phyloP scores from a whole-genome alignment of 2,113 vertebrate genomes.

The Etia nguti region DNA sequence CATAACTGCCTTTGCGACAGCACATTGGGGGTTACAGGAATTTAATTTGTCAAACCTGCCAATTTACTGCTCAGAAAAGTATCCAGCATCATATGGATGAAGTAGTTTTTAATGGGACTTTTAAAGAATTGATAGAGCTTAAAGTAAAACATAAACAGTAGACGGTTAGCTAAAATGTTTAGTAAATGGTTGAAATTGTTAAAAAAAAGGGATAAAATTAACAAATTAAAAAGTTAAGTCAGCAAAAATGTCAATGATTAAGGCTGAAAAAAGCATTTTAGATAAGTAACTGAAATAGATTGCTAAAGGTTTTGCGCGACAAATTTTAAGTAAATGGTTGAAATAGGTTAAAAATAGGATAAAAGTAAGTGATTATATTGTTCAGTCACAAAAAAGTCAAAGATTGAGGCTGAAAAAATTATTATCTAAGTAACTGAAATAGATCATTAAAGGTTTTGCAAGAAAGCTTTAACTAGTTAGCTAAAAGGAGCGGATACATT shows the following conservation, averaged over 20 bases:
- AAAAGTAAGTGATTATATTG: not conserved
- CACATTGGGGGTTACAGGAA: not conserved
- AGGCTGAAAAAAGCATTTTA: not conserved
- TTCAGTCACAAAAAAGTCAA: not conserved
- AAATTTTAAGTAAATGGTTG: not conserved
- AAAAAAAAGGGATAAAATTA: not conserved
- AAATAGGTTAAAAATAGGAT: not conserved
- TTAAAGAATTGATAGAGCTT: not conserved
- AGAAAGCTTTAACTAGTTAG: not conserved
- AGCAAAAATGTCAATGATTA: not conserved
- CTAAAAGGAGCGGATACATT: not conserved
- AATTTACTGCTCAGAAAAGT: not conserved
- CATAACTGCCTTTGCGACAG: not conserved
- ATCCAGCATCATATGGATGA: not conserved
- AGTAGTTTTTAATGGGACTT: not conserved
- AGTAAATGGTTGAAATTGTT: not conserved
- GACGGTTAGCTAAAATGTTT: rapidly evolving
- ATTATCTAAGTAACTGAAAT: not conserved
- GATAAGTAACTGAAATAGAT: not conserved
- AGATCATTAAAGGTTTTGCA: not conserved
- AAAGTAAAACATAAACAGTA: rapidly evolving
- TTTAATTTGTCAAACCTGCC: not conserved
- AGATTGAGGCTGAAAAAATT: not conserved
- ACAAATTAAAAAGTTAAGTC: not conserved
- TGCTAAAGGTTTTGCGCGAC: too few species aligned